phyloP scores from a whole-genome alignment of 2,888 invertebrate genomes.

The Oscheius onirici region DNA sequence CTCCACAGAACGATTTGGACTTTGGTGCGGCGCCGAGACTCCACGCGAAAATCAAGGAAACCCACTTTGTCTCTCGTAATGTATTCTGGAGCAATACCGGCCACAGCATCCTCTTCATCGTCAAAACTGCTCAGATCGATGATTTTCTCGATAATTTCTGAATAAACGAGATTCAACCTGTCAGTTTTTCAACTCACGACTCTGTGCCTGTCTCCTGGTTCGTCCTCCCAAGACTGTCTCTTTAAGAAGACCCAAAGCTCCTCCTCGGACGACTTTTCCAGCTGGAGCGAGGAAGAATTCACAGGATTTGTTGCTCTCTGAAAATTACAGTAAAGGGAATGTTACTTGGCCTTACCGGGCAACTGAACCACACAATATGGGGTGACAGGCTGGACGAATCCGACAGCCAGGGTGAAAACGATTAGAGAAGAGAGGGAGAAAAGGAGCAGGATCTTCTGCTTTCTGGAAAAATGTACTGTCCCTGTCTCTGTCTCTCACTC shows the following conservation, averaged over 20 bases:
- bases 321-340: not conserved
- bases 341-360: conserved; percentile 40
- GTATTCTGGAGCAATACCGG: conserved; percentile 70
- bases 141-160: conserved; percentile 66
- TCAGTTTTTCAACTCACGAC: conserved; percentile 23
- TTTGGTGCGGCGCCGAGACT: too few relatives aligned
- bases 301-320: conserved; percentile 47
- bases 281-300: conserved; percentile 54
- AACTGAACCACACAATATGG: conserved; percentile 74
- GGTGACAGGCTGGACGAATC: conserved; percentile 92
- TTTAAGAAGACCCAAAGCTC: conserved; percentile 66
- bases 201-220: conserved; percentile 34
- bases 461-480: conserved; percentile 34
- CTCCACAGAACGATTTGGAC: too few relatives aligned
- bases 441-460: conserved; percentile 80
- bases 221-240: conserved; percentile 45
- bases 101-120: conserved; percentile 64
- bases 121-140: conserved; percentile 67
- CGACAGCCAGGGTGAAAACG: conserved; percentile 92
- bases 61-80: conserved; percentile 64
- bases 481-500: not conserved
- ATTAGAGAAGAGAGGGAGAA: conserved; percentile 94
- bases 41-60: too few relatives aligned
- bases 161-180: conserved; percentile 6
- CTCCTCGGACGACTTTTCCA: conserved; percentile 58